phyloP scores from a whole-genome alignment of 2,888 invertebrate species.

The Hyposoter didymator region DNA sequence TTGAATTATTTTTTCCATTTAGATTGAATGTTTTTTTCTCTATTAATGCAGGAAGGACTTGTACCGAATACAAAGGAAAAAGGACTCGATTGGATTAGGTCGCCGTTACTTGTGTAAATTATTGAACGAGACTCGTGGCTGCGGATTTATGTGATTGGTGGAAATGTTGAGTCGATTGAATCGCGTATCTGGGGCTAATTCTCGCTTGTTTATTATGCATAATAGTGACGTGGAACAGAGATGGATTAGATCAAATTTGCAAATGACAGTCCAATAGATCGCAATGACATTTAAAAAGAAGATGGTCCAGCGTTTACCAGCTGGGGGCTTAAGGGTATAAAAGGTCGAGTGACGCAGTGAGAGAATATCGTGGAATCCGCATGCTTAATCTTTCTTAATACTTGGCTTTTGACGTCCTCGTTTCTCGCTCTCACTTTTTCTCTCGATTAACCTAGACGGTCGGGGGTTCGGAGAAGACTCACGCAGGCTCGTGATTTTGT shows the following conservation, averaged over 20 bases:
- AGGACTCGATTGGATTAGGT: background rate
- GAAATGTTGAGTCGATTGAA: background rate
- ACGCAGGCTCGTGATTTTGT: constrained; percentile 49
- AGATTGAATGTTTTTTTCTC: background rate
- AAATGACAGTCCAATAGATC: constrained; percentile 19
- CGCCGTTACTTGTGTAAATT: no score
- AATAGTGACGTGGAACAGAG: background rate
- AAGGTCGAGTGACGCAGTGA: constrained; percentile 59
- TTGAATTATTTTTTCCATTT: background rate
- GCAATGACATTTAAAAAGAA: constrained; percentile 59
- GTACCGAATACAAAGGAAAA: background rate
- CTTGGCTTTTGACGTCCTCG: constrained; percentile 26
- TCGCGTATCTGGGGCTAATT: background rate
- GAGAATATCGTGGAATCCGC: constrained; percentile 43
- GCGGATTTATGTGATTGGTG: background rate
- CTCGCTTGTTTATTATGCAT: background rate
- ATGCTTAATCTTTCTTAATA: constrained; percentile 48
- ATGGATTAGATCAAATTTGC: constrained; percentile 30
- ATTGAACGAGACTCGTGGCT: background rate
- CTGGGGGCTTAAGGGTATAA: constrained; percentile 28
- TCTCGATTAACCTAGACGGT: background rate
- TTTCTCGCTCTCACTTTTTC: constrained; percentile 4
- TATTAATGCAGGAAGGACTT: background rate
- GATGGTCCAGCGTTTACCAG: constrained; percentile 52
- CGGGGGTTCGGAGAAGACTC: constrained; percentile 12